Base-by-base conservation (phyloP, 2,888 invertebrate genomes). In the Polyommatus iphigenia region DNA sequence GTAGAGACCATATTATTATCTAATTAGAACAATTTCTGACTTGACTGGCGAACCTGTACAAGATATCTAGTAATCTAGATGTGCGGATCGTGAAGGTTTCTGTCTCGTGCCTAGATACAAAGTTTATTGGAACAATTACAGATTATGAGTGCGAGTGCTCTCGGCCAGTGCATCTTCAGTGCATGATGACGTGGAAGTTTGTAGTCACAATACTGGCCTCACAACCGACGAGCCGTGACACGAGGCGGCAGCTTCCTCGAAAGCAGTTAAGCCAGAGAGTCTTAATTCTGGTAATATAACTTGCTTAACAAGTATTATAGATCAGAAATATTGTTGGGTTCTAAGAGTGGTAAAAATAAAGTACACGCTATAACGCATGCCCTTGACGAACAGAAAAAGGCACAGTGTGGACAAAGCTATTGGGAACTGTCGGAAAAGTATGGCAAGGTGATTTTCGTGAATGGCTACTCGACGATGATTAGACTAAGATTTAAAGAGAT, bases 91-190 rank as follows among this genome's bases (percentile, higher is more conserved):
- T 62, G 62, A 62, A 24, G 62, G 62, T 62, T 62, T 67, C 15
- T 32, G 67, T 67, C 18, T 67, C 67, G 67, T 67, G 32, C 29
- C 67, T 67, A 67, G 67, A 67, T 67, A 67, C 67, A 67, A 67
- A 67, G 67, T 67, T 67, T 67, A 67, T 67, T 67, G 67, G 32
- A 32, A 29, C 29, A 67, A 67, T 62, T 5, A 32, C 5, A 67
- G 67, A 67, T 67, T 5, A 29, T 50, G 50, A 15, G 67, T 67
- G 67, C 67, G 29, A 32, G 29, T 67, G 67, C 67, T 32, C 67
- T 29, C 29, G 67, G 6, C 15, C 6, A 67, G 67, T 67, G 67
- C 67, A 67, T 32, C 29, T 67, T 67, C 15, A 32, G 67, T 67
- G 6, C 67, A 32, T 6, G 4, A 15, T 32, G 29, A 32, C 67